These are phyloP conservation scores for Lissocephala sabroskyi DNA, from an alignment of 2,888 invertebrate genomes.

Conservation along the genomic window DNA sequence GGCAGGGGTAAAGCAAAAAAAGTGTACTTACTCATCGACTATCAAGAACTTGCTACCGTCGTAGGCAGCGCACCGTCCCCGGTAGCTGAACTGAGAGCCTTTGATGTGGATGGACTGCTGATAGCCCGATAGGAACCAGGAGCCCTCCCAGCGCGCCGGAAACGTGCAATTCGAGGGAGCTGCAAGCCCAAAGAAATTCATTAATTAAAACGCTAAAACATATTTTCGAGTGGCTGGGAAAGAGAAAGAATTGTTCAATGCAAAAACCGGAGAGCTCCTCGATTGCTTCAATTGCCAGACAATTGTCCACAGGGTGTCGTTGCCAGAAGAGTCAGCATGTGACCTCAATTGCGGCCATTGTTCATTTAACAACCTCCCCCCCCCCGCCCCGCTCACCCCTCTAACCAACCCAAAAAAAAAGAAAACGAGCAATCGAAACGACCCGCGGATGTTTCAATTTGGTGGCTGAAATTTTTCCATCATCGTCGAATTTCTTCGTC, in stretches of 20 bases:
- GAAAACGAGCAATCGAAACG: slow-evolving; percentile 25
- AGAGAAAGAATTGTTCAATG: background rate
- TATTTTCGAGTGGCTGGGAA: too few species aligned
- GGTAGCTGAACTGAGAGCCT: slow-evolving; percentile 86
- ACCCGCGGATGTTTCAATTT: slow-evolving; percentile 26
- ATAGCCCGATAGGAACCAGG: slow-evolving; percentile 93
- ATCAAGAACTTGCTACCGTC: slow-evolving; percentile 92
- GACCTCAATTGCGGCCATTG: slow-evolving; percentile 55
- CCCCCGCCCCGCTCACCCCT: background rate
- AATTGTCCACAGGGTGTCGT: slow-evolving; percentile 24
- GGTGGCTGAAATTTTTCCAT: slow-evolving; percentile 16
- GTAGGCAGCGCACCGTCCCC: slow-evolving; percentile 86
- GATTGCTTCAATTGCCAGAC: slow-evolving; percentile 25
- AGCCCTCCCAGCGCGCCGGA: slow-evolving; percentile 88
- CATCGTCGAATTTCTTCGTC: slow-evolving; percentile 32
- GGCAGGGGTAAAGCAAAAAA: slow-evolving; percentile 16
- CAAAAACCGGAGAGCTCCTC: background rate
- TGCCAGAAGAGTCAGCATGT: slow-evolving; percentile 25
- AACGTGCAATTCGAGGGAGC: slow-evolving; percentile 81
- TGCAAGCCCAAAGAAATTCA: slow-evolving; percentile 35
- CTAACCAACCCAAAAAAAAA: slow-evolving; percentile 15
- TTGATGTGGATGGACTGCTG: slow-evolving; percentile 88
- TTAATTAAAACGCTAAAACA: too few species aligned
- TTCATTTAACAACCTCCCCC: slow-evolving; percentile 45
- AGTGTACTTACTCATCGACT: slow-evolving; percentile 86